Evolutionary conservation across 1,140 invertebrate species (phyloP), one percentile per base, ranked within the genome.

Genomic region (Pemphigus obesinymphae): DNA sequence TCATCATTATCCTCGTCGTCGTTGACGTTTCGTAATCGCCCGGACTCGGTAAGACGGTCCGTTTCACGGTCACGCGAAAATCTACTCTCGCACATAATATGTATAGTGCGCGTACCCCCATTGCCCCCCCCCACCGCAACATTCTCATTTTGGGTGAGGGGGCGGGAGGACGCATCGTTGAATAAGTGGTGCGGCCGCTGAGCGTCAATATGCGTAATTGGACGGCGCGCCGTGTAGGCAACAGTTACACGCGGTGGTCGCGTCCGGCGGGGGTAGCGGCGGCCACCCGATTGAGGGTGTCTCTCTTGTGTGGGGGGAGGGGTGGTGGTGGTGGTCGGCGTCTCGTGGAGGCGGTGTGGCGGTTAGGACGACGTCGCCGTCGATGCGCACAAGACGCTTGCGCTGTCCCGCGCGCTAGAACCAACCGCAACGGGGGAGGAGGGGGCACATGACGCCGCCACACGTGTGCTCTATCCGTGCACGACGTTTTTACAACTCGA

Each of bases 181-280:
- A 66, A 43, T 43, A 11, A 43, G 66, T 15, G 37, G 43, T 4
- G 45, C 15, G 45, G 50, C 45, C 17, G 17, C 17, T 15, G 31
- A 43, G 75, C 75, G 75, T 80, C 75, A 40, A 80, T 80, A 80
- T 80, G 75, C 75, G 75, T 80, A 80, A 80, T 80, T 43, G 55
- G 75, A 43, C 75, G 75, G 53, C 75, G 53, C 75, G 55, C 31
- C 53, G 75, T 61, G 70, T 73, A 48, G 70, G 70, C 70, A 73
- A 73, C 70, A 73, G 70, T 73, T 73, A 72, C 17, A 26, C 43
- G 17, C n/a, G 40, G n/a, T 15, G 23, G 55, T 29, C 55, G n/a
- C n/a, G 11, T n/a, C 10, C 43, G 23, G 23, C 26, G 15, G 23
- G 37, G n/a, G 66, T 70, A 13, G 61, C 63, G 34, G 63, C 31